Conservation (phyloP, 1,140 invertebrate genomes). For the Drosophila orena region DNA sequence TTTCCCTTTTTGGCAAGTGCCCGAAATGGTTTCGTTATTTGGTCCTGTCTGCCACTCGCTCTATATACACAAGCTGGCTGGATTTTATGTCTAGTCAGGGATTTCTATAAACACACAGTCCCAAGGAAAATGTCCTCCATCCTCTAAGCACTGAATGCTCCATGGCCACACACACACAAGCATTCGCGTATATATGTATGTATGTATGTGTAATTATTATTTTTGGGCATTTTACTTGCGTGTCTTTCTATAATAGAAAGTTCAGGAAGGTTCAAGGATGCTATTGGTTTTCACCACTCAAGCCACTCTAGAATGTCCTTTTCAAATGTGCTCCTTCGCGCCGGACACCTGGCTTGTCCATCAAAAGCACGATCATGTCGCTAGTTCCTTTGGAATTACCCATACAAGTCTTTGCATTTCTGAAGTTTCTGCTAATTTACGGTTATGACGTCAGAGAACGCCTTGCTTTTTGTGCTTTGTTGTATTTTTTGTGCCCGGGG, state of each 20-base stretch:
- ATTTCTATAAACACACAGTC: conserved; percentile 62
- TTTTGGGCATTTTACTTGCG: not conserved
- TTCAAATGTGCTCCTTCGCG: too few relatives aligned
- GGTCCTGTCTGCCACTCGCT: conserved; percentile 19
- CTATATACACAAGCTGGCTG: conserved; percentile 58
- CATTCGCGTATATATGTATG: not conserved
- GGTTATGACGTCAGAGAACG: conserved; percentile 65
- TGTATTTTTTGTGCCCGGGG: conserved; percentile 9
- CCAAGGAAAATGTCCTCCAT: conserved; percentile 18
- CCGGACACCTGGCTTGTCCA: too few relatives aligned
- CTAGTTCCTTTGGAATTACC: not conserved
- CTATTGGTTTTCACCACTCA: too few relatives aligned
- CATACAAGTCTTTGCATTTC: not conserved
- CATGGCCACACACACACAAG: not conserved
- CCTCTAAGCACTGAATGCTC: not conserved
- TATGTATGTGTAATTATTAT: not conserved
- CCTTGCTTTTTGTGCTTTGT: not conserved
- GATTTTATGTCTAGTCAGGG: conserved; percentile 74
- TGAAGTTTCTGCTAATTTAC: conserved; percentile 54
- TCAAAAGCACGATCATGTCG: not conserved
- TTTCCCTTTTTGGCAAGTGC: conserved; percentile 31
- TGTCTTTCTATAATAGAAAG: not conserved
- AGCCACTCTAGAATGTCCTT: too few relatives aligned
- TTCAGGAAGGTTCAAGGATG: too few relatives aligned
- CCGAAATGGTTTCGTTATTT: conserved; percentile 47